Base-by-base conservation (phyloP, 2,113 vertebrate species). In the Pelodiscus sinensis region DNA sequence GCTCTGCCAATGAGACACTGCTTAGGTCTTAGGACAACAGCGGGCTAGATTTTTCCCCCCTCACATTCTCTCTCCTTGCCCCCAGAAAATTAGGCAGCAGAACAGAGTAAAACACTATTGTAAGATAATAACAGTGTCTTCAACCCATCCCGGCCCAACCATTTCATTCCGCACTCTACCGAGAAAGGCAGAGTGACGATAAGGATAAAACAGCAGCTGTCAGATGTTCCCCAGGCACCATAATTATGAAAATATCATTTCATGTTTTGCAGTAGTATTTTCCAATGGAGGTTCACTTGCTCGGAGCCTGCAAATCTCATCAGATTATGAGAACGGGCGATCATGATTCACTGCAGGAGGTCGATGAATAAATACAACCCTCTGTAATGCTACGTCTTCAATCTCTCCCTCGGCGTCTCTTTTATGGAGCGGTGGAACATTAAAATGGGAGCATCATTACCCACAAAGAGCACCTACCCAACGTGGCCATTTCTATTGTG, bases 281-380 rank as follows among this genome's bases (percentile, higher is more conserved):
- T 90, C 96, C 95, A 81, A 6, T 0, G 68, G 94, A 91, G 90
- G 94, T 83, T 95, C 60, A 25, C 90, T 96, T 75, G 85, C 92
- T 95, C 83, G 71, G 92, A 96, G 86, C 83, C 79, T 85, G 88
- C 90, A 90, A 94, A 89, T 93, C 82, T 95, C 94, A 78, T 91
- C 35, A 1, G 58, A 52, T 92, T 93, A 90, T 35, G 82, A 86
- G 89, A 85, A 92, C 96, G 95, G 91, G 94, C 91, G 91, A 88
- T 84, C 6, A 6, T 19, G 77, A 54, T 83, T 62, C 95, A 82
- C 95, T 96, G 90, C 94, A 44, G 94, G 90, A 94, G 92, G 93
- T 4, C 97, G 91, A 91, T 84, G 92, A 92, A 86, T 84, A 95
- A 96, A 93, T 89, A 96, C 91, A 58, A 80, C 75, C 87, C 91